A percentile compares a stretch with the other conserved stretches of the same genome.
These are phyloP conservation scores for Orthonyx spaldingii DNA, from an alignment of 2,113 vertebrate species.

Conservation along the genomic window DNA sequence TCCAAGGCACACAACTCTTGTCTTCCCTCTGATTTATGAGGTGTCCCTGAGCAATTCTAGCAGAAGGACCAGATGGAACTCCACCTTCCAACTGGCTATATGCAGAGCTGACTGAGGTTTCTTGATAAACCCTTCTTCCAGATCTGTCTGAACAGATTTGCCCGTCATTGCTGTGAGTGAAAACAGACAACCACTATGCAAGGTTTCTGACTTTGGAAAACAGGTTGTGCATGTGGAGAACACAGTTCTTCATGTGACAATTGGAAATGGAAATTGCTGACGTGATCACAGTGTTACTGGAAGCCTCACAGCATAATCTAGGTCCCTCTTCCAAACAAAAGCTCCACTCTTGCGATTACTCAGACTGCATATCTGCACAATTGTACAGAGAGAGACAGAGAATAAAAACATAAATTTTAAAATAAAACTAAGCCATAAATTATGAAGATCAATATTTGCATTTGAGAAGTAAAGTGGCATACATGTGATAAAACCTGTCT, in stretches of 20 bases:
- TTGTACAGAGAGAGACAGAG: not conserved
- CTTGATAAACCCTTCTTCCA: not conserved
- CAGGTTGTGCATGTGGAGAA: not conserved
- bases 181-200: not conserved
- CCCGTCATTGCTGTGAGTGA: not conserved
- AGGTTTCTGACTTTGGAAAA: not conserved
- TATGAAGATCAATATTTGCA: conserved; percentile 20
- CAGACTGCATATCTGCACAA: not conserved
- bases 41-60: not conserved
- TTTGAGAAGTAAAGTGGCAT: not conserved
- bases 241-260: not conserved
- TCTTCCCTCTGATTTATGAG: not conserved
- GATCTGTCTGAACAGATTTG: not conserved
- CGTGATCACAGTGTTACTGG: not conserved
- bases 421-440: not conserved
- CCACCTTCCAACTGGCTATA: not conserved
- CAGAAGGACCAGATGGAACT: not conserved
- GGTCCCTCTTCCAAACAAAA: not conserved
- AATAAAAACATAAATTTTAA: conserved; percentile 16
- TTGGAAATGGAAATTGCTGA: not conserved
- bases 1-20: not conserved
- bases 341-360: not conserved
- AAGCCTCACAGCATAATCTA: not conserved
- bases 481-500: not conserved
- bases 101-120: not conserved